Conservation (phyloP, 2,888 invertebrate species). For the Norana najaformis region DNA sequence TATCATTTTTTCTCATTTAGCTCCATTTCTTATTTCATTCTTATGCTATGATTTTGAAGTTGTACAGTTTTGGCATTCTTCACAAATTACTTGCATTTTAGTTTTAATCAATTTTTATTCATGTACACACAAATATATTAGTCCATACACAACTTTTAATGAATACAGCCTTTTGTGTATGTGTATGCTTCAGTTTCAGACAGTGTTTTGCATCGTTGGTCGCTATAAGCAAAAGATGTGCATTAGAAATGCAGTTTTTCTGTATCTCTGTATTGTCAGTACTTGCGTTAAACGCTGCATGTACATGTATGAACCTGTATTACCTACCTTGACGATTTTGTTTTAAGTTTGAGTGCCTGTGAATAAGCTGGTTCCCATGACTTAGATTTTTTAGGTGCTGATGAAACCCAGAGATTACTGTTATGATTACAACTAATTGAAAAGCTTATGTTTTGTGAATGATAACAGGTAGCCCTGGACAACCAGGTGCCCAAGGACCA, state of each 20-base stretch:
- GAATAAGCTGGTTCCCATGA: not conserved
- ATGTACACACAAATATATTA: no score
- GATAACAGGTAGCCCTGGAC: slow-evolving; percentile 33
- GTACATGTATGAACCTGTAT: not conserved
- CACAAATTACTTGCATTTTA: not conserved
- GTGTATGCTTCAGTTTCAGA: no score
- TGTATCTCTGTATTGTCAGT: no score
- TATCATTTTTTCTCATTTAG: not conserved
- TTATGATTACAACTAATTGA: not conserved
- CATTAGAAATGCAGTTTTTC: no score
- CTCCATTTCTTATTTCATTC: not conserved
- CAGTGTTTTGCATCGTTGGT: no score
- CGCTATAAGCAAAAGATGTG: no score
- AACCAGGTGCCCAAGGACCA: slow-evolving; percentile 32
- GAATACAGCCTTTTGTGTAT: no score
- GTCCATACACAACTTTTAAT: no score
- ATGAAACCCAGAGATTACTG: not conserved
- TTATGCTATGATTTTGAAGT: not conserved
- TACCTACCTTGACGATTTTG: not conserved
- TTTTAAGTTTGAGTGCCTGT: no score
- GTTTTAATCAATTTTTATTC: no score
- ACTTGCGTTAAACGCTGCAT: no score
- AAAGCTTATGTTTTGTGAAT: not conserved
- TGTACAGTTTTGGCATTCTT: not conserved
- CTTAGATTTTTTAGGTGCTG: not conserved